phyloP scores from a whole-genome alignment of 2,113 vertebrate genomes.

The zebrafish (Danio rerio) region DNA sequence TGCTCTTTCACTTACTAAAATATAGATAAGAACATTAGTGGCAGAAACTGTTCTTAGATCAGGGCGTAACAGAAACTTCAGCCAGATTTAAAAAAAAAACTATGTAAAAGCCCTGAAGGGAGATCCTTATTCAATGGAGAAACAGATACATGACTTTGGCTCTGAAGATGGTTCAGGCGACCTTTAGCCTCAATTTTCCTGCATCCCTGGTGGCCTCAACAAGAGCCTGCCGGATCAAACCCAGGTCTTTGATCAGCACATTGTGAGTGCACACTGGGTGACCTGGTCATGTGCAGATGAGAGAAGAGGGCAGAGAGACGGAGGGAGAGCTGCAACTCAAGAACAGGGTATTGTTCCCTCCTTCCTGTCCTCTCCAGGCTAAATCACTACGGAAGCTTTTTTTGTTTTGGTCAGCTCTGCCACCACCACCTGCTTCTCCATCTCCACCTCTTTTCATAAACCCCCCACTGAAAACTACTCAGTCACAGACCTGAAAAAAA shows the following conservation, averaged over 20 bases:
- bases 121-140: constrained; percentile 33
- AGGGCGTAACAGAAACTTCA: not conserved
- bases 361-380: constrained; percentile 58
- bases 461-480: constrained; percentile 9
- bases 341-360: constrained; percentile 58
- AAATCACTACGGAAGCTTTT: constrained; percentile 47
- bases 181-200: constrained; percentile 49
- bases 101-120: constrained; percentile 11
- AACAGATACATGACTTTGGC: constrained; percentile 52
- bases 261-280: constrained; percentile 44
- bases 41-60: not conserved
- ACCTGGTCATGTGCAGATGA: constrained; percentile 48
- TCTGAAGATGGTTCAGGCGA: constrained; percentile 54
- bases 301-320: constrained; percentile 7
- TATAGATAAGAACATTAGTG: not conserved
- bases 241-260: constrained; percentile 53
- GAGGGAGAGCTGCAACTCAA: constrained; percentile 25
- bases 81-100: constrained; percentile 10
- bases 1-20: constrained; percentile 21
- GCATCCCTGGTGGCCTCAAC: constrained; percentile 49
- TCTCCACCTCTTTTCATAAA: constrained; percentile 28
- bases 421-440: constrained; percentile 27
- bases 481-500: not conserved
- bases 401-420: constrained; percentile 49
- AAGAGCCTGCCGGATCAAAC: constrained; percentile 9